phyloP scores from a whole-genome alignment of 2,888 invertebrate genomes.

The Pterostichus madidus region DNA sequence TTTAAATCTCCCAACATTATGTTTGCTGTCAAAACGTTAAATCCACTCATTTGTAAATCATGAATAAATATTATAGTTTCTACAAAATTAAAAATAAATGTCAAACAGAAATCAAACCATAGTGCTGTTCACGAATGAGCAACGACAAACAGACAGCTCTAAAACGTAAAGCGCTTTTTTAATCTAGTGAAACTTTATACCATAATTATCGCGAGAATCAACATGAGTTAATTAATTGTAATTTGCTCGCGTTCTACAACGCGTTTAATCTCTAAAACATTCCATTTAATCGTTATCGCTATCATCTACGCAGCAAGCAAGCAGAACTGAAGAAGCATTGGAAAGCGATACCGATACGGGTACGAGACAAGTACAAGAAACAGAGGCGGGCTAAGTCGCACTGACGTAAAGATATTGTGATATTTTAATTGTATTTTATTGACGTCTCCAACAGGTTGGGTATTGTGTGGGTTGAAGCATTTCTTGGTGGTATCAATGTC shows the following conservation, averaged over 20 bases:
- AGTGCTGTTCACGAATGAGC: neutral
- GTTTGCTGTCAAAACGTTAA: no score
- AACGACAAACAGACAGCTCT: neutral
- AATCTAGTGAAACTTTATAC: constrained; percentile 54
- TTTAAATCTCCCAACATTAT: no score
- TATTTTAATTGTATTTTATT: constrained; percentile 48
- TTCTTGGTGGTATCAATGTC: constrained; percentile 16
- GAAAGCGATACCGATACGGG: constrained; percentile 10
- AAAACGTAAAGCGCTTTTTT: constrained; percentile 42
- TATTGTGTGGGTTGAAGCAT: constrained; percentile 23
- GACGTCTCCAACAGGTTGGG: constrained; percentile 13
- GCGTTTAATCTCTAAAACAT: constrained; percentile 51
- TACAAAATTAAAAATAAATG: no score
- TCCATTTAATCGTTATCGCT: constrained; percentile 51
- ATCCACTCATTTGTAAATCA: no score
- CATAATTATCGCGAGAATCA: constrained; percentile 52
- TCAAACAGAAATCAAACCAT: no score
- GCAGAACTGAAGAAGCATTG: constrained; percentile 18
- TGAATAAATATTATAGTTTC: no score
- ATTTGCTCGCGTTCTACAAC: constrained; percentile 57
- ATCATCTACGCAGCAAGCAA: constrained; percentile 33
- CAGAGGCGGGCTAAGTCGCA: constrained; percentile 10
- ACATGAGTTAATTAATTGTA: constrained; percentile 57
- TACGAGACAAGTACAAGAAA: neutral
- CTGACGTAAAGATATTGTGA: constrained; percentile 51